These are phyloP conservation scores for Gonatopus flavifemur DNA, from an alignment of 1,140 invertebrate species.

Conservation along the genomic window DNA sequence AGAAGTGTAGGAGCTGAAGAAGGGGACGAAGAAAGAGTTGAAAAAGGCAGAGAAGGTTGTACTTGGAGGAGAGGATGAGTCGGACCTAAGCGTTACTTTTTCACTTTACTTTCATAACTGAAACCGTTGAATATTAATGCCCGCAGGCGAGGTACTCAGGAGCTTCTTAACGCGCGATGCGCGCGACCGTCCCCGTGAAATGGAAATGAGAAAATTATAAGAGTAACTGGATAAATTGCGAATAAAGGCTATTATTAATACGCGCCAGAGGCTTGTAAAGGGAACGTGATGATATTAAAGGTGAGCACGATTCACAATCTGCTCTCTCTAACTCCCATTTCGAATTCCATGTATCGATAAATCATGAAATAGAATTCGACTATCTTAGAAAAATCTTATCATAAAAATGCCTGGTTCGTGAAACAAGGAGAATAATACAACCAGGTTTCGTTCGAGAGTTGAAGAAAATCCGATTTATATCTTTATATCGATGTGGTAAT, in stretches of 20 bases:
- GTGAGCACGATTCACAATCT: slow-evolving; percentile 11
- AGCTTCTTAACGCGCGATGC: slow-evolving; percentile 37
- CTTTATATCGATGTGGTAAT: too few relatives aligned
- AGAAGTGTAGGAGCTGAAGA: background rate
- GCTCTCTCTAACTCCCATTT: too few relatives aligned
- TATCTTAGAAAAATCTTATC: too few relatives aligned
- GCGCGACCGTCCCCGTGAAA: slow-evolving; percentile 38
- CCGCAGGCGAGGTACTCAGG: slow-evolving; percentile 33
- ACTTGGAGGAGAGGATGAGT: slow-evolving; percentile 13
- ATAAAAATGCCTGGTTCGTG: too few relatives aligned
- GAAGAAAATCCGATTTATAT: too few relatives aligned
- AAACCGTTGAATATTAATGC: slow-evolving; percentile 56
- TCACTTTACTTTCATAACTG: slow-evolving; percentile 58
- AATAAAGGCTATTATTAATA: slow-evolving; percentile 45
- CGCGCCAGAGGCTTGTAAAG: slow-evolving; percentile 9
- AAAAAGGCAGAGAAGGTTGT: slow-evolving; percentile 6
- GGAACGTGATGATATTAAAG: slow-evolving; percentile 24
- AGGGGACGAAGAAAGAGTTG: slow-evolving; percentile 4
- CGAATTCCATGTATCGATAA: too few relatives aligned
- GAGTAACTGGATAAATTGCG: slow-evolving; percentile 48
- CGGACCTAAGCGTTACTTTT: slow-evolving; percentile 56
- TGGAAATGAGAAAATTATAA: slow-evolving; percentile 55
- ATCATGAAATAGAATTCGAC: too few relatives aligned
- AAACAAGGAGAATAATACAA: too few relatives aligned
- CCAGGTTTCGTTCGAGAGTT: too few relatives aligned